Conservation (phyloP, 2,888 invertebrate species). For the Tipula vernalis region DNA sequence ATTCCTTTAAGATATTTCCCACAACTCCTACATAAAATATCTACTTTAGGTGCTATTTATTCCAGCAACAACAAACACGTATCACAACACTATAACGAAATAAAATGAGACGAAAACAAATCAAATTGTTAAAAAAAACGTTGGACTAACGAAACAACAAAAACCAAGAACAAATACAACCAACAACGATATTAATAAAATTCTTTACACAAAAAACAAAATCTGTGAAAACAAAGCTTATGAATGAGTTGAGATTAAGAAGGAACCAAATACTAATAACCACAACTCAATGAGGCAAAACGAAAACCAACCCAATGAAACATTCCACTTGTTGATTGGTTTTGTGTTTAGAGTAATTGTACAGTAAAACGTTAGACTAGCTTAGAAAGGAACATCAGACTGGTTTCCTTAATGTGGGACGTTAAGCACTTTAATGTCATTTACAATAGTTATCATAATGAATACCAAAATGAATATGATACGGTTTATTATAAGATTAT, state of each 20-base stretch:
- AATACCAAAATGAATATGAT: too few species aligned
- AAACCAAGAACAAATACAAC: background rate
- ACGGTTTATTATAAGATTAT: too few species aligned
- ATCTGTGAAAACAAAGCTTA: background rate
- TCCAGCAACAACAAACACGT: background rate
- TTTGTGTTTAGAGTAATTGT: background rate
- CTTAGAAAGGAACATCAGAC: too few species aligned
- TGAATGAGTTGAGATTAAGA: background rate
- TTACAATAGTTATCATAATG: too few species aligned
- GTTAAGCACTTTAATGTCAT: too few species aligned
- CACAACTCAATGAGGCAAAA: background rate
- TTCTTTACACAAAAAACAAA: background rate
- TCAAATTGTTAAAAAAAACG: background rate
- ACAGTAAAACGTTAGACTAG: too few species aligned
- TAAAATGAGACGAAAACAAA: background rate
- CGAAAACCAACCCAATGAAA: background rate
- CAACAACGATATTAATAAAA: background rate
- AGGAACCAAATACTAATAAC: background rate
- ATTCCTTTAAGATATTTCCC: background rate
- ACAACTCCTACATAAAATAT: background rate
- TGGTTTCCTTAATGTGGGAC: too few species aligned
- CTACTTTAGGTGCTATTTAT: background rate
- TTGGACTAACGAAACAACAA: background rate
- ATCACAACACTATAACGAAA: background rate
- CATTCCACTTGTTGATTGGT: background rate